A percentile compares a stretch with the other conserved stretches of the same genome.
phyloP scores from a whole-genome alignment of 23 tunicate species.

The Styela plicata region DNA sequence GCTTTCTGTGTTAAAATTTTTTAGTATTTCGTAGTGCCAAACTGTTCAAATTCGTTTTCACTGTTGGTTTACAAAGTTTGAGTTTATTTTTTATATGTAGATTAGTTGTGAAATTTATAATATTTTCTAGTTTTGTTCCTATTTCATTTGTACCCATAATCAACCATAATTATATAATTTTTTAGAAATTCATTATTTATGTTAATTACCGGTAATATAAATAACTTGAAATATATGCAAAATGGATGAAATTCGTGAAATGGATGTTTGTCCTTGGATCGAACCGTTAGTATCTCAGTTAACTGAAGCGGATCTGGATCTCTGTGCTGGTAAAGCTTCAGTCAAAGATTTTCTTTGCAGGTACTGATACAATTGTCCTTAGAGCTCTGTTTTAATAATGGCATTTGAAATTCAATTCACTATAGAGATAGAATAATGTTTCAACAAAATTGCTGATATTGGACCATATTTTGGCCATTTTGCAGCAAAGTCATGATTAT shows the following conservation, averaged over 20 bases:
- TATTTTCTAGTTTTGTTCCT: neutral
- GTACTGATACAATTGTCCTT: conserved; percentile 24
- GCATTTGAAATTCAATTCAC: too few relatives aligned
- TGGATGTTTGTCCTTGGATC: conserved; percentile 55
- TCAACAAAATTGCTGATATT: too few relatives aligned
- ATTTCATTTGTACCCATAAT: neutral
- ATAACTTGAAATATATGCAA: neutral
- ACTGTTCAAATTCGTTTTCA: too few relatives aligned
- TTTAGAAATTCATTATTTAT: neutral
- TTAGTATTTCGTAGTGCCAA: too few relatives aligned
- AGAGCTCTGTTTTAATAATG: neutral
- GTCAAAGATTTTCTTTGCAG: conserved; percentile 53
- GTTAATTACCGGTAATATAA: too few relatives aligned
- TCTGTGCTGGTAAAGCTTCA: conserved; percentile 68
- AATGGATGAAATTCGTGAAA: conserved; percentile 25
- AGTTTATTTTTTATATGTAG: too few relatives aligned
- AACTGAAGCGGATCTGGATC: conserved; percentile 38
- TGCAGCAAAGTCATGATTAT: neutral
- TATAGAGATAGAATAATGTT: too few relatives aligned
- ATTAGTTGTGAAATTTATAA: too few relatives aligned
- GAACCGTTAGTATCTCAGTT: conserved; percentile 38
- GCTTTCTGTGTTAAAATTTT: too few relatives aligned
- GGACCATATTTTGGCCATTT: neutral
- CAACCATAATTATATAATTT: neutral
- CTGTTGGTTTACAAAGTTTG: too few relatives aligned